Evolutionary conservation across 2,888 invertebrate genomes (phyloP).

Genomic region (Micropterix aruncella): DNA sequence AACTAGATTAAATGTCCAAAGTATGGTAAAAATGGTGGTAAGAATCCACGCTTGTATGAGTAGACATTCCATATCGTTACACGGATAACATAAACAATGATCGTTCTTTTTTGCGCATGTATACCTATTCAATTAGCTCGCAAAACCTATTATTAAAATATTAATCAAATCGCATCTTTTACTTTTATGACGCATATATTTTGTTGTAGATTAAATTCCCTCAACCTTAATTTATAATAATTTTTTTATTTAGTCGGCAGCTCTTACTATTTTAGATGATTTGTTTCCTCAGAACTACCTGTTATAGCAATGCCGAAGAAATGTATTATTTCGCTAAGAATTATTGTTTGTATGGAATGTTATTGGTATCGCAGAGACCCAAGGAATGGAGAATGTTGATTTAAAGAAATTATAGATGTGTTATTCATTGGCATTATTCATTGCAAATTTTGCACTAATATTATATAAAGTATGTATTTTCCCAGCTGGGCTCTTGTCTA

Average conservation of each 20-base stretch:
- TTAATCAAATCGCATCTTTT: no score
- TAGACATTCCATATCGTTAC: background rate
- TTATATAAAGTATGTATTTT: conserved; percentile 12
- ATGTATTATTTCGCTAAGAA: conserved; percentile 1
- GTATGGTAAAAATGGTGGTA: background rate
- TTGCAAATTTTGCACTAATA: conserved; percentile 13
- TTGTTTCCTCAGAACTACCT: background rate
- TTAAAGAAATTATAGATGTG: conserved; percentile 12
- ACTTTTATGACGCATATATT: no score
- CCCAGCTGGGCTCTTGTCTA: conserved; percentile 12
- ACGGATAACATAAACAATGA: no score
- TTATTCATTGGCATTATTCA: conserved; percentile 13
- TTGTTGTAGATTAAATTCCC: background rate
- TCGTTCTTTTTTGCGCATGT: no score
- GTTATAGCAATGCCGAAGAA: background rate
- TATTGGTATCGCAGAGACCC: conserved; percentile 10
- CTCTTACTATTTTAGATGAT: background rate
- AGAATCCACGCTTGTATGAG: background rate
- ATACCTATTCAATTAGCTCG: no score
- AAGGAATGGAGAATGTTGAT: conserved; percentile 9
- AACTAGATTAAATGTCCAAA: background rate
- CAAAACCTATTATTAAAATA: no score
- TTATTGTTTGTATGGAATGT: conserved; percentile 10
- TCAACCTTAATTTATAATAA: background rate
- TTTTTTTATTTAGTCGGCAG: background rate